Percentiles rank a stretch among this genome's conserved stretches.
Evolutionary conservation across 2,113 vertebrate species (phyloP).

Genomic region (Corythornis madagascariensis): DNA sequence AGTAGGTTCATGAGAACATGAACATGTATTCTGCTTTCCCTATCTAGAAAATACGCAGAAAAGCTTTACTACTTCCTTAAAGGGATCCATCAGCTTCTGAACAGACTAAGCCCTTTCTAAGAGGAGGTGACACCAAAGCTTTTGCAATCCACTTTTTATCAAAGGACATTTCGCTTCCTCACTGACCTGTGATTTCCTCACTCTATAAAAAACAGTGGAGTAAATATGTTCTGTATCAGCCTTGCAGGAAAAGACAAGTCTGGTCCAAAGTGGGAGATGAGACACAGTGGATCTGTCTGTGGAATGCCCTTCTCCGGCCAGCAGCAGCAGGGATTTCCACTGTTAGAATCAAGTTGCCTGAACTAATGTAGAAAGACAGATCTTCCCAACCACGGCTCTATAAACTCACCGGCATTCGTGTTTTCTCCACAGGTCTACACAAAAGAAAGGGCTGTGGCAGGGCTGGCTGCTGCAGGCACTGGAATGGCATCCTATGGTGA

Average conservation of each 20-base stretch:
- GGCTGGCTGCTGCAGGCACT: slow-evolving; percentile 82
- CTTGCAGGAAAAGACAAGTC: neutral
- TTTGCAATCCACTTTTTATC: neutral
- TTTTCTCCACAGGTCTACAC: slow-evolving; percentile 89
- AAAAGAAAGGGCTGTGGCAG: slow-evolving; percentile 82
- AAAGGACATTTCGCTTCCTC: neutral
- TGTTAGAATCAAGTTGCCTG: neutral
- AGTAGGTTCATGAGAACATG: neutral
- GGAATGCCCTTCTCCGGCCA: neutral
- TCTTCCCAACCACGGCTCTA: neutral
- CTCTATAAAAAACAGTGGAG: neutral
- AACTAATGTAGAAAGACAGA: neutral
- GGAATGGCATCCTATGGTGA: slow-evolving; percentile 82
- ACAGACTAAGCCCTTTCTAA: neutral
- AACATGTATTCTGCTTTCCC: neutral
- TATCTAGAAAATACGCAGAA: neutral
- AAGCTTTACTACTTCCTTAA: neutral
- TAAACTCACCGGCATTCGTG: slow-evolving; percentile 85
- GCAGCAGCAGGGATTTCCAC: neutral
- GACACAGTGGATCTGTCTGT: neutral
- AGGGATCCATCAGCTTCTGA: neutral
- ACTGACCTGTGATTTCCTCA: neutral
- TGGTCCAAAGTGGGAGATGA: neutral
- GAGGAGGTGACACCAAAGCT: neutral
- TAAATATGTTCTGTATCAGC: neutral